phyloP scores from a whole-genome alignment of 2,113 vertebrate species.

The Barbus barbus region DNA sequence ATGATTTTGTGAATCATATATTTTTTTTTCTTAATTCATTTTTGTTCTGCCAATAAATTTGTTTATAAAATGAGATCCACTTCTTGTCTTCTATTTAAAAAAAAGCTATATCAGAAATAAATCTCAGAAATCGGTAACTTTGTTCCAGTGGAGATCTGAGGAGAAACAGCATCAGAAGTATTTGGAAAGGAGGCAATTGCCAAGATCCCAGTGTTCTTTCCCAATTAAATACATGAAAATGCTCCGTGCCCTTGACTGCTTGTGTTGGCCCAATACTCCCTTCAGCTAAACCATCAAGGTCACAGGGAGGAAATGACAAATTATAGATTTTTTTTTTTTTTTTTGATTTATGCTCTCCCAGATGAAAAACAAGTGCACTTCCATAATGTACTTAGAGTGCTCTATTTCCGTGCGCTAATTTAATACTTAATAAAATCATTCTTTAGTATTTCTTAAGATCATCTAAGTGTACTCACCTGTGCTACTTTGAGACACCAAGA shows the following conservation, averaged over 20 bases:
- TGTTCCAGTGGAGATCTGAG: neutral
- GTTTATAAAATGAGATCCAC: neutral
- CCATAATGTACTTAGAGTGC: too few relatives aligned
- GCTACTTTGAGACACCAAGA: too few relatives aligned
- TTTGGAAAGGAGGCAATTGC: constrained; percentile 60
- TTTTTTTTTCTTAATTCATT: neutral
- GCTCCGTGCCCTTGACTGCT: constrained; percentile 73
- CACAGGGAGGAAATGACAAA: constrained; percentile 54
- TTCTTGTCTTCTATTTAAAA: neutral
- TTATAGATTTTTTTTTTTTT: neutral
- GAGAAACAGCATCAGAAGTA: constrained; percentile 37
- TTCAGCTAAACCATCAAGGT: constrained; percentile 33
- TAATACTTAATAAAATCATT: too few relatives aligned
- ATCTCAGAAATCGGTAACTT: neutral
- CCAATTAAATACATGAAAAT: constrained; percentile 78
- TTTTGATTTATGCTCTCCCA: neutral
- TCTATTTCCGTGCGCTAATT: too few relatives aligned
- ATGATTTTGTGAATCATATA: neutral
- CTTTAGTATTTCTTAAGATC: too few relatives aligned
- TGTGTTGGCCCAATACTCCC: constrained; percentile 71
- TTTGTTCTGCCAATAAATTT: constrained; percentile 36
- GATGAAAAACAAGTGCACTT: too few relatives aligned
- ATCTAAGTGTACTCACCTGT: too few relatives aligned
- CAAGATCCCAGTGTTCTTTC: constrained; percentile 82
- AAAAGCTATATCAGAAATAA: neutral